A percentile compares a stretch with the other conserved stretches of the same genome.
phyloP scores from a whole-genome alignment of 2,113 vertebrate species.

The Gallinago jamesoni region DNA sequence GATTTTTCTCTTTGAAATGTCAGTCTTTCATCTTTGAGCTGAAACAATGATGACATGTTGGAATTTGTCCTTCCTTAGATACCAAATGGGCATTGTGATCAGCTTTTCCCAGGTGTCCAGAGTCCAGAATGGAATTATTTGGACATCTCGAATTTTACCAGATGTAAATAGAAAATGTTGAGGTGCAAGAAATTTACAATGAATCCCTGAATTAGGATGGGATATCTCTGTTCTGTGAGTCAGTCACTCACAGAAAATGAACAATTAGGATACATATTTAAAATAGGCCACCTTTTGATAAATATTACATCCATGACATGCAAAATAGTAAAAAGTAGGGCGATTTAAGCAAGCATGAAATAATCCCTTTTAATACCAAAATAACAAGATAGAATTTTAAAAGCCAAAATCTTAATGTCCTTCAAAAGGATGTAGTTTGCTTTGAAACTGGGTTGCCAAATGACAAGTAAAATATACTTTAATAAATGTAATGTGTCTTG shows the following conservation, averaged over 20 bases:
- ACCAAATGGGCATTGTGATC: background rate
- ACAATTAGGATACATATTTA: background rate
- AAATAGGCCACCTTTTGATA: constrained; percentile 36
- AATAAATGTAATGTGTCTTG: background rate
- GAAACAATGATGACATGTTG: background rate
- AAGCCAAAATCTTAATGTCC: background rate
- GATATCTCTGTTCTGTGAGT: background rate
- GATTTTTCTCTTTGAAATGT: background rate
- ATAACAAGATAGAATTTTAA: background rate
- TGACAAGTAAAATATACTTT: background rate
- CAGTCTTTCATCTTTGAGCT: background rate
- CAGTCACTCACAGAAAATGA: background rate
- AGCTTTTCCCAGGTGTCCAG: background rate
- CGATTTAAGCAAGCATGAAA: background rate
- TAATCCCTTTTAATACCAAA: constrained; percentile 28
- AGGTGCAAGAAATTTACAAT: background rate
- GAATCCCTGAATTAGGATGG: background rate
- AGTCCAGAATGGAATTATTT: background rate
- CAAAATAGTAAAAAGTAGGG: constrained; percentile 29
- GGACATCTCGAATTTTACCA: background rate
- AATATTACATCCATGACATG: constrained; percentile 24
- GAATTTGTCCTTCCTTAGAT: background rate
- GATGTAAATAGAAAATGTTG: background rate
- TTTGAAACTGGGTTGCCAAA: background rate
- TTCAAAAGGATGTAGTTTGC: background rate